These are phyloP conservation scores for Oreochromis tanganicae DNA, from an alignment of 2,113 vertebrate species.

Conservation along the genomic window DNA sequence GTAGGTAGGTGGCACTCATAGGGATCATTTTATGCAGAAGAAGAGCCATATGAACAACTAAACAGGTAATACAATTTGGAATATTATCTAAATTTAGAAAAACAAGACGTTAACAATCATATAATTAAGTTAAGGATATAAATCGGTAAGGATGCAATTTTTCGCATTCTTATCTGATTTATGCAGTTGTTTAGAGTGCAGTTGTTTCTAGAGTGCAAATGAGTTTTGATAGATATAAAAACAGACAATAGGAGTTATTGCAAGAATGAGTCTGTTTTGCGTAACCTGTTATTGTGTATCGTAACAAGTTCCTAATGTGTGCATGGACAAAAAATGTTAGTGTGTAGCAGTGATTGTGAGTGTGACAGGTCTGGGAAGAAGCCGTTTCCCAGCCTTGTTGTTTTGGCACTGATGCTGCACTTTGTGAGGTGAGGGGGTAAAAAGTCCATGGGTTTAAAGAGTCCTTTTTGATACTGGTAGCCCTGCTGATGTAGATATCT, in stretches of 20 bases:
- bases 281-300: accelerated
- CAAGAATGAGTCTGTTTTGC: accelerated
- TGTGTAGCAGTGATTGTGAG: neutral
- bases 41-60: neutral
- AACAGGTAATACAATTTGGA: neutral
- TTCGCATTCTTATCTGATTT: neutral
- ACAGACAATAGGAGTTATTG: accelerated
- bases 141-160: neutral
- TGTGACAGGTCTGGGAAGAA: neutral
- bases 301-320: neutral
- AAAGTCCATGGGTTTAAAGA: neutral
- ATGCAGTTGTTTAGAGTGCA: accelerated
- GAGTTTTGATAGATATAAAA: neutral
- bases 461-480: neutral
- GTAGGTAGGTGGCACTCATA: accelerated
- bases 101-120: accelerated
- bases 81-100: neutral
- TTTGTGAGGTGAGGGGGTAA: neutral
- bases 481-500: neutral
- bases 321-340: neutral
- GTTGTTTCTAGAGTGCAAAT: neutral
- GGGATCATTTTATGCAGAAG: neutral
- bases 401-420: neutral
- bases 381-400: neutral
- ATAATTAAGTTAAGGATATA: neutral